Base-by-base conservation (phyloP, 2,797 vertebrate species). In the Onychomys torridus region DNA sequence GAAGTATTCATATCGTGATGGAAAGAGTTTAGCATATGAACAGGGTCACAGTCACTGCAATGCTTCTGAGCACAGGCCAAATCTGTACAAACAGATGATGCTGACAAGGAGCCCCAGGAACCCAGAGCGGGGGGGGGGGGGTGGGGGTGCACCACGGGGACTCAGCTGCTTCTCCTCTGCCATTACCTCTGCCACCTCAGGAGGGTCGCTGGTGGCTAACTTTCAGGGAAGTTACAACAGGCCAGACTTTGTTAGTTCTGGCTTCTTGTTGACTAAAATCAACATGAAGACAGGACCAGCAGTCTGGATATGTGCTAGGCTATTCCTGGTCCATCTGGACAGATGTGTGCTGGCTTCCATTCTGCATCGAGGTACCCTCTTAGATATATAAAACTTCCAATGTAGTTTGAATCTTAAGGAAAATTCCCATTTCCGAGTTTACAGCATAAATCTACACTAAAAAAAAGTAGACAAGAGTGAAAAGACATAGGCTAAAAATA, bases 1-100 rank as follows among this genome's bases (percentile, higher is more conserved):
- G 37, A 86, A 89, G 43, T 0, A 16, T 16, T 34, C 73, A n/a
- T 46, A 59, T 90, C 77, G 71, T 67, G 96, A 96, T 97, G 96
- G 95, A 97, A 98, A 98, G 94, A 89, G 97, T 93, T 76, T 71
- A 96, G 93, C 46, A 46, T 86, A 92, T 71, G 95, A 94, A 84
- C 92, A 97, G 97, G 98, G 98, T 98, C 98, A 98, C 92, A 92
- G 89, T 86, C 94, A 43, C 85, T 86, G 63, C 94, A 97, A 93
- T 89, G 91, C 96, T 90, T 97, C 91, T 89, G 94, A 93, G 92
- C 79, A 91, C 96, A 89, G 95, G 94, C 78, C 90, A 96, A 57
- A 76, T 97, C 83, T 95, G 96, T 94, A 91, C 88, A 97, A 97
- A 96, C 23, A 78, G 63, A 37, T 29, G 95, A 69, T 89, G 93